Evolutionary conservation across 2,888 invertebrate species (phyloP), one percentile per base, ranked within the genome.

Genomic region (Willowsia nigromaculata): DNA sequence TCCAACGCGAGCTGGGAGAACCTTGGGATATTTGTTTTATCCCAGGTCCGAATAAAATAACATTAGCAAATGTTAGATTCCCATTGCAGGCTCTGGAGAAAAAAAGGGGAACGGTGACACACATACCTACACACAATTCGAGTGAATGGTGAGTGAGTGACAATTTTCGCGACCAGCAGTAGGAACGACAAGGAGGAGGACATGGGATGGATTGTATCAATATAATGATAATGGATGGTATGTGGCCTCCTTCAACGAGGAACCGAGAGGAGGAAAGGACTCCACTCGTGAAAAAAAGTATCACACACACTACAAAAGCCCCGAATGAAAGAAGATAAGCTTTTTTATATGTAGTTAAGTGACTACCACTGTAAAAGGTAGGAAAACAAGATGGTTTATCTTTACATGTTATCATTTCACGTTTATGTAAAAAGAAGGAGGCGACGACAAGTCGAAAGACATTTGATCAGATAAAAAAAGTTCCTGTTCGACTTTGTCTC

Each of bases 371-470:
- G n/a, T n/a, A n/a, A n/a, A 5, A 50, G 18, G 50, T 59, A 25
- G 25, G 59, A 22, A 59, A 3, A 59, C 15, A 74, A 50, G 47
- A 74, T 47, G 43, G 74, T 22, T 74, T 74, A 74, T 74, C 74
- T 74, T 40, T 50, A 15, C 43, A 11, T 74, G 74, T 43, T 74
- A 74, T 74, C 74, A 47, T 47, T 27, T 27, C 43, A 74, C 27
- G n/a, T 74, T 6, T 25, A 59, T 13, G 43, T 71, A 22, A 71
- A 71, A 25, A 40, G 22, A 47, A 43, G 50, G 68, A 33, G 74
- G 47, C 74, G 74, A 74, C 43, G 74, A 74, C 74, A 74, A 25
- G 74, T 47, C 74, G 74, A 74, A 25, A 74, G 74, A 74, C 74
- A 47, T 74, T 74, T 30, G 74, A 74, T 74, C 74, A 74, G 74